Percentiles rank a stretch among this genome's conserved stretches.
phyloP scores from a whole-genome alignment of 2,888 invertebrate species.

The Chironomus riparius region DNA sequence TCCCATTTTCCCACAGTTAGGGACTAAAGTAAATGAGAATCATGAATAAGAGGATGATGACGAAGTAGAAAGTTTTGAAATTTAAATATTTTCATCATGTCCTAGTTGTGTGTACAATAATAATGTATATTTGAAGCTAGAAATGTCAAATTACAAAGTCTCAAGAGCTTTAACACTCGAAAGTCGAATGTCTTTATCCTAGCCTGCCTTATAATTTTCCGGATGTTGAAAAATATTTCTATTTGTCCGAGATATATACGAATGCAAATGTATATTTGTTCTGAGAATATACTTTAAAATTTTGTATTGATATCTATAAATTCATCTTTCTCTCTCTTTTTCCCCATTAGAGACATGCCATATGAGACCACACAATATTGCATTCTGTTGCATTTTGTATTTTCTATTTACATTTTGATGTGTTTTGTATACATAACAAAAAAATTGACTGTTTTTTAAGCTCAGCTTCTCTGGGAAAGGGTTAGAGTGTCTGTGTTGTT shows the following conservation, averaged over 20 bases:
- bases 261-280: background rate
- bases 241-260: no score
- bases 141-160: background rate
- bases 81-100: no score
- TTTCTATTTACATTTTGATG: background rate
- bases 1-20: no score
- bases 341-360: background rate
- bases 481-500: no score
- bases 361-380: conserved; percentile 3
- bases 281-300: background rate
- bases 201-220: no score
- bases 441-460: background rate
- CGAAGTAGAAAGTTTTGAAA: no score
- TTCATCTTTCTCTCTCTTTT: background rate
- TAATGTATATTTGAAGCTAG: background rate
- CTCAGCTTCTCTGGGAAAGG: no score
- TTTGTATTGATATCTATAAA: background rate
- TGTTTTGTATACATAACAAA: background rate
- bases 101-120: background rate
- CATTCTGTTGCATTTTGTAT: background rate
- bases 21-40: no score
- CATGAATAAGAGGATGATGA: no score
- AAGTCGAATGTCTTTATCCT: background rate
- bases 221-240: no score
- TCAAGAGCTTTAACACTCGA: background rate